phyloP scores from a whole-genome alignment of 2,888 invertebrate genomes.

The Enchytraeus crypticus region DNA sequence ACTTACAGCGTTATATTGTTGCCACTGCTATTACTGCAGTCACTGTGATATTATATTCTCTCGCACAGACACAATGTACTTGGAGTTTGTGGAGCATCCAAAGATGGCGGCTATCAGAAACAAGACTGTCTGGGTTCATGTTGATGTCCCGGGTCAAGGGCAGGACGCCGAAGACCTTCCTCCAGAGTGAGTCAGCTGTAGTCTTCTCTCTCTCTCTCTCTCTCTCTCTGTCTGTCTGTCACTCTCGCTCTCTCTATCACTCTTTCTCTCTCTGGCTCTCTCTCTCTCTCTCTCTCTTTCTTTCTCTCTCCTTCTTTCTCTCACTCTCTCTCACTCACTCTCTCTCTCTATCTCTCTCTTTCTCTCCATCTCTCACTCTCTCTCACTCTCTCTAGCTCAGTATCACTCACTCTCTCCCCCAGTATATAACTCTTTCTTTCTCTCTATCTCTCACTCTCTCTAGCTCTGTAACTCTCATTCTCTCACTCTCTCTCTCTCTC shows the following conservation, averaged over 20 bases:
- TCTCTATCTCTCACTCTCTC: neutral
- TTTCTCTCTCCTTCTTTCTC: neutral
- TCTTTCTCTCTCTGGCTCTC: too few relatives aligned
- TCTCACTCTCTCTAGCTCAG: neutral
- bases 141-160: slow-evolving; percentile 66
- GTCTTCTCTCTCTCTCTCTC: neutral
- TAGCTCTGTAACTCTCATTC: too few relatives aligned
- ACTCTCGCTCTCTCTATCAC: neutral
- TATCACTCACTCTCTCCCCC: too few relatives aligned
- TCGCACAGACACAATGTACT: slow-evolving; percentile 65
- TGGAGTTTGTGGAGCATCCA: slow-evolving; percentile 71
- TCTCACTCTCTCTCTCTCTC: too few relatives aligned
- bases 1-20: too few relatives aligned
- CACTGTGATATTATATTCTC: neutral
- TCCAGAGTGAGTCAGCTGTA: slow-evolving; percentile 64
- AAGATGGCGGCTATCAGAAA: slow-evolving; percentile 76
- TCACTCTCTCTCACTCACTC: neutral
- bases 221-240: neutral
- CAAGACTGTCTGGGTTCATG: slow-evolving; percentile 74
- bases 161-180: slow-evolving; percentile 68
- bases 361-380: too few relatives aligned
- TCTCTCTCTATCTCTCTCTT: too few relatives aligned
- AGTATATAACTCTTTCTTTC: slow-evolving; percentile 1
- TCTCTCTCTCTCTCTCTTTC: neutral
- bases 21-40: too few relatives aligned